Evolutionary conservation across 2,888 invertebrate genomes (phyloP).

Genomic region (Nomada ferruginata): DNA sequence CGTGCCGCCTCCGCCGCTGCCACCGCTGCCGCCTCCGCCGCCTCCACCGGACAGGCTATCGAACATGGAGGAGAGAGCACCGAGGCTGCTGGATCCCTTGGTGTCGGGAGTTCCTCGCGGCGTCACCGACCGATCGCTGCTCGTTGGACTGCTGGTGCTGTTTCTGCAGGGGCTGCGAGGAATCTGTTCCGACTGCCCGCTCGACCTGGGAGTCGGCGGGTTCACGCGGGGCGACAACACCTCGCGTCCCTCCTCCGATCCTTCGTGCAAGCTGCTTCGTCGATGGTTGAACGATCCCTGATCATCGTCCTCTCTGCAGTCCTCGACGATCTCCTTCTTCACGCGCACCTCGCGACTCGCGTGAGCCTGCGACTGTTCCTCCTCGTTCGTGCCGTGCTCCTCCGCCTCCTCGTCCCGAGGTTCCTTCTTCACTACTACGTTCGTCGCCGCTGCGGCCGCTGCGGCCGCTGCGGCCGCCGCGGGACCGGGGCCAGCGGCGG

Average conservation of each 20-base stretch:
- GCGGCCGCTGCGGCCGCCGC: constrained; percentile 86
- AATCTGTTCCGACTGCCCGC: constrained; percentile 84
- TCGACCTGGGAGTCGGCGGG: constrained; percentile 85
- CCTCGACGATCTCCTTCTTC: constrained; percentile 88
- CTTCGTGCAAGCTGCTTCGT: constrained; percentile 77
- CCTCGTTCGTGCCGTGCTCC: constrained; percentile 80
- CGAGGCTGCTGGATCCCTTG: constrained; percentile 88
- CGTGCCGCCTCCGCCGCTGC: constrained; percentile 82
- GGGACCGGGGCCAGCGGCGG: constrained; percentile 85
- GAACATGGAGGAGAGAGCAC: constrained; percentile 95
- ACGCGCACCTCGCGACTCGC: constrained; percentile 85
- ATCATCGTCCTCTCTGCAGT: constrained; percentile 85
- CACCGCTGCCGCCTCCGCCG: constrained; percentile 77
- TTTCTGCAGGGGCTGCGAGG: constrained; percentile 87
- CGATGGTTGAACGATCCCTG: constrained; percentile 77
- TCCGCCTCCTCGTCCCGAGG: constrained; percentile 79
- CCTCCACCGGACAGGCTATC: constrained; percentile 88
- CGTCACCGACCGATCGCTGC: constrained; percentile 91
- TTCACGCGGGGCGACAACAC: constrained; percentile 81
- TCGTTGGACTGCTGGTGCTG: constrained; percentile 89
- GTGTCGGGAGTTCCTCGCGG: constrained; percentile 88
- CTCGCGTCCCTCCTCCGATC: constrained; percentile 81
- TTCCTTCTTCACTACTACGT: constrained; percentile 84
- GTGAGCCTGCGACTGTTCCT: constrained; percentile 80
- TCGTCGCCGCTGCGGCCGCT: constrained; percentile 85